phyloP scores from a whole-genome alignment of 2,888 invertebrate species.

The Scaptomyza parva region DNA sequence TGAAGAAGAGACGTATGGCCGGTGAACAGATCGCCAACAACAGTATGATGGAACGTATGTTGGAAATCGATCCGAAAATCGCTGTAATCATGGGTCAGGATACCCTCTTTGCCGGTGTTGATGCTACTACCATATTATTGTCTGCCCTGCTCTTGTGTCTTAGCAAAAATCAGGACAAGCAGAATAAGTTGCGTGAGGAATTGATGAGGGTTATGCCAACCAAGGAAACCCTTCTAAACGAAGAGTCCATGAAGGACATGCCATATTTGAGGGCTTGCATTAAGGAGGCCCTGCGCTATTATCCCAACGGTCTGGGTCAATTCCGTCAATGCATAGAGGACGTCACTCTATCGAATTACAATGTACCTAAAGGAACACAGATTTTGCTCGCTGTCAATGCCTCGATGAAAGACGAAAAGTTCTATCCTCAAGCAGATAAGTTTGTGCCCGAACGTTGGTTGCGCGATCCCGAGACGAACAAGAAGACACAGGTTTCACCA shows the following conservation, averaged over 20 bases:
- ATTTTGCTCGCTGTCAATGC: constrained; percentile 89
- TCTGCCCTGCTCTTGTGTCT: constrained; percentile 87
- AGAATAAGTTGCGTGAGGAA: constrained; percentile 88
- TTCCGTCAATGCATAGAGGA: constrained; percentile 86
- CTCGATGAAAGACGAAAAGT: constrained; percentile 86
- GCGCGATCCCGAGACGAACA: constrained; percentile 52
- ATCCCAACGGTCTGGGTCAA: constrained; percentile 87
- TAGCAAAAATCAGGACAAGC: constrained; percentile 88
- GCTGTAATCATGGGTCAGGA: constrained; percentile 87
- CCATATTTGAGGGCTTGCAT: constrained; percentile 89
- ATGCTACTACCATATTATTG: constrained; percentile 85
- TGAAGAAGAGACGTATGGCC: constrained; percentile 37
- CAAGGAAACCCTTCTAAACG: constrained; percentile 83
- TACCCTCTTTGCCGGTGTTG: constrained; percentile 87
- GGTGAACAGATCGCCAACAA: constrained; percentile 64
- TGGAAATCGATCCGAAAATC: constrained; percentile 85
- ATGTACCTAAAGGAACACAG: constrained; percentile 88
- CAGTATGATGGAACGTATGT: constrained; percentile 86
- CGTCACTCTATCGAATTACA: constrained; percentile 87
- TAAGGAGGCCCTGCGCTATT: constrained; percentile 89
- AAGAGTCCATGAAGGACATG: constrained; percentile 85
- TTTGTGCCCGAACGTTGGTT: constrained; percentile 92
- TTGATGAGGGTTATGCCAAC: constrained; percentile 84
- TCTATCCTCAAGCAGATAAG: constrained; percentile 87
- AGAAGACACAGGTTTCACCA: constrained; percentile 77